phyloP scores from a whole-genome alignment of 2,113 vertebrate genomes.

The Hyla sarda region DNA sequence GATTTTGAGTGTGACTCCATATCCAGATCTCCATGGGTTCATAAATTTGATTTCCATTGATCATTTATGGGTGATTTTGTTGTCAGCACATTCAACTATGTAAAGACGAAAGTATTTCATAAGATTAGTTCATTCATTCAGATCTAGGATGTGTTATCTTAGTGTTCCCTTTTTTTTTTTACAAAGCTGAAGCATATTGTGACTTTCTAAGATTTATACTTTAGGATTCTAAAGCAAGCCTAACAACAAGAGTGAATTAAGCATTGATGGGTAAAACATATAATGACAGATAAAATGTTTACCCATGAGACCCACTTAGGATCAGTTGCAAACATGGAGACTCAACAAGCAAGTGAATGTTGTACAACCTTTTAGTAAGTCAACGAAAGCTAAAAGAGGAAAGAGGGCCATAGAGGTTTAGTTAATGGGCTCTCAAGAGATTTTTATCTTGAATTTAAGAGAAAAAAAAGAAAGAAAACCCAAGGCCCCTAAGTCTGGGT shows the following conservation, averaged over 20 bases:
- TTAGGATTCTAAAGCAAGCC: not conserved
- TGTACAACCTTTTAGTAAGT: constrained; percentile 30
- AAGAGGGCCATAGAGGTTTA: not conserved
- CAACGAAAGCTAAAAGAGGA: constrained; percentile 19
- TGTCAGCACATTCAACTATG: too few relatives aligned
- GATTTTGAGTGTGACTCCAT: too few relatives aligned
- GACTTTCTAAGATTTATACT: not conserved
- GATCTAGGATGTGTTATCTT: too few relatives aligned
- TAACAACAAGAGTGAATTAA: not conserved
- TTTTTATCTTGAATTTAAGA: not conserved
- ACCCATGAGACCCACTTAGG: constrained; percentile 27
- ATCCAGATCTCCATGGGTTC: too few relatives aligned
- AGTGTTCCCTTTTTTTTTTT: too few relatives aligned
- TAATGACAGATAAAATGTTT: not conserved
- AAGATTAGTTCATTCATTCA: too few relatives aligned
- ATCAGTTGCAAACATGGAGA: constrained; percentile 13
- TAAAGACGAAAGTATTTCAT: too few relatives aligned
- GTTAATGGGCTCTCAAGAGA: constrained; percentile 9
- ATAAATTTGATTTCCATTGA: too few relatives aligned
- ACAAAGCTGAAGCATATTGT: not conserved
- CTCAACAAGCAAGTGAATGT: not conserved
- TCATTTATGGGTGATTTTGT: too few relatives aligned
- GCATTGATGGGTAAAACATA: not conserved
- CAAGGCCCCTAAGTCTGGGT: not conserved
- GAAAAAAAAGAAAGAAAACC: not conserved